phyloP scores from a whole-genome alignment of 2,888 invertebrate genomes.

The Lasioglossum oenotherae region DNA sequence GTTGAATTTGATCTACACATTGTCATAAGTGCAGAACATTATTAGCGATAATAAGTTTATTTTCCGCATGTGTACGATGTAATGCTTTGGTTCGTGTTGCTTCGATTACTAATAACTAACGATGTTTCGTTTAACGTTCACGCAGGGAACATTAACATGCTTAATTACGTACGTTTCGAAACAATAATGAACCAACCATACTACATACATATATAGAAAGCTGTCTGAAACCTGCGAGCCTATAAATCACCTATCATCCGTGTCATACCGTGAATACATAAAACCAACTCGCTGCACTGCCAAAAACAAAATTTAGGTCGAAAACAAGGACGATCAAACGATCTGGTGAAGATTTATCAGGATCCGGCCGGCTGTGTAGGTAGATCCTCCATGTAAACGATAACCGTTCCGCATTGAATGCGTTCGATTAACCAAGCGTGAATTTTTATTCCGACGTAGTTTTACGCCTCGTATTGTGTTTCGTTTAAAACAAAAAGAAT shows the following conservation, averaged over 20 bases:
- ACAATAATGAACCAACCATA: neutral
- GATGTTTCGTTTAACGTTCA: neutral
- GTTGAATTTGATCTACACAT: too few species aligned
- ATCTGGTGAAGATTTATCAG: constrained; percentile 51
- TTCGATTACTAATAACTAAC: neutral
- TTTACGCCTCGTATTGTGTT: constrained; percentile 24
- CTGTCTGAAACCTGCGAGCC: constrained; percentile 17
- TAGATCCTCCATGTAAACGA: constrained; percentile 36
- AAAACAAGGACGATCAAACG: constrained; percentile 44
- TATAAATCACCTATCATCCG: constrained; percentile 32
- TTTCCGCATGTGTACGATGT: neutral
- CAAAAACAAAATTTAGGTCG: constrained; percentile 50
- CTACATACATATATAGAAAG: neutral
- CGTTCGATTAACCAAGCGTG: constrained; percentile 47
- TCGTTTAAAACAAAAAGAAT: neutral
- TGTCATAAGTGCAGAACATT: neutral
- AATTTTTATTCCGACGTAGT: constrained; percentile 40
- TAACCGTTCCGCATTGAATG: constrained; percentile 21
- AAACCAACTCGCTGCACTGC: constrained; percentile 37
- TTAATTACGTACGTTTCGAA: neutral
- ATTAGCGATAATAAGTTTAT: neutral
- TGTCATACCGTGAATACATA: constrained; percentile 33
- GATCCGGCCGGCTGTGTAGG: constrained; percentile 34
- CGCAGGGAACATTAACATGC: neutral
- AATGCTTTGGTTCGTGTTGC: neutral